phyloP scores from a whole-genome alignment of 2,113 vertebrate genomes.

The Lophochroa leadbeateri region DNA sequence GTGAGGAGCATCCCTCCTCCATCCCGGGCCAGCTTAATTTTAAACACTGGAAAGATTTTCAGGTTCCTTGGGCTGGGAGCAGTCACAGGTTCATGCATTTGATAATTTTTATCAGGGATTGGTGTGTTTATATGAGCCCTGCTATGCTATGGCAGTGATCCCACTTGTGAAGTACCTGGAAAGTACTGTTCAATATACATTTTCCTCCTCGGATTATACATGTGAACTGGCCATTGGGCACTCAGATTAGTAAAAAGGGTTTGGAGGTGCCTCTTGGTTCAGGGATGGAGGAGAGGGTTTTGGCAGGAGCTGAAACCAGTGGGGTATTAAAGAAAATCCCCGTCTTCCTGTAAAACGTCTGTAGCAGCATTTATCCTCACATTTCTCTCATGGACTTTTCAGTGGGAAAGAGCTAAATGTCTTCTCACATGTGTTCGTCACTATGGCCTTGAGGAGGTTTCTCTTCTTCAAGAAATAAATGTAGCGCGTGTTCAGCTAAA shows the following conservation, averaged over 20 bases:
- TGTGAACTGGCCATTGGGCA: neutral
- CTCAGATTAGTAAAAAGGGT: neutral
- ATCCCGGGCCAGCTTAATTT: neutral
- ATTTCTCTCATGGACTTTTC: neutral
- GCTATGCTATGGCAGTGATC: neutral
- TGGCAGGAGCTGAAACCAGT: neutral
- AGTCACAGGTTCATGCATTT: neutral
- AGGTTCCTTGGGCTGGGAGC: neutral
- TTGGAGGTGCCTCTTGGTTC: neutral
- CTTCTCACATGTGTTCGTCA: neutral
- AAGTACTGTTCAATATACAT: neutral
- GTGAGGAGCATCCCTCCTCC: neutral
- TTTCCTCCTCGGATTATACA: neutral
- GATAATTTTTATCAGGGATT: neutral
- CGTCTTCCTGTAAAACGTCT: neutral
- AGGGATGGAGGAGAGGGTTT: neutral
- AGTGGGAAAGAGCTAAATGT: neutral
- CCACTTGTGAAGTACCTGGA: neutral
- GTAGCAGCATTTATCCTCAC: neutral
- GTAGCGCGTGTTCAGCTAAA: slow-evolving; percentile 46
- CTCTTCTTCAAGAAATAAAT: slow-evolving; percentile 7
- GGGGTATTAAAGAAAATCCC: neutral
- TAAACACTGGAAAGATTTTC: neutral
- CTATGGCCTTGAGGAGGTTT: slow-evolving; percentile 19
- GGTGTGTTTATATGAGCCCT: neutral